Evolutionary conservation across 2,888 invertebrate genomes (phyloP), one percentile per base, ranked within the genome.

Genomic region (Diachrysia chrysitis): DNA sequence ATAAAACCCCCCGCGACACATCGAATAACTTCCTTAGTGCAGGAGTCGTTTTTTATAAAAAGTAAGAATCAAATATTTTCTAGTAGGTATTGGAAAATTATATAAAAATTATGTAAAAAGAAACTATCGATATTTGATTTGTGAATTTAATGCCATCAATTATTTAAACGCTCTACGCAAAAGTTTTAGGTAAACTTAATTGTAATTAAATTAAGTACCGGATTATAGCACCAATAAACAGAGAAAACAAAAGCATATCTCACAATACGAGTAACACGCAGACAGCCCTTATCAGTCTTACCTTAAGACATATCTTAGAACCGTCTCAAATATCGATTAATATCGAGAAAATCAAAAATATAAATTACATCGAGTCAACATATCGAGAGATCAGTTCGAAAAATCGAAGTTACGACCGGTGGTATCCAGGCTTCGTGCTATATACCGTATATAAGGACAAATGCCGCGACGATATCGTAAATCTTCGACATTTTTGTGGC

Each of bases 401-500:
- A 81, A 88, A 88, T 89, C 85, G 87, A 85, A 81, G 82, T 82
- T 75, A 79, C 83, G 74, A 79, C 73, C 66, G 63, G n/a, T 56
- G 66, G 71, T 75, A 81, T 81, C 73, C 69, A 65, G 66, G 69
- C 72, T 83, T 86, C 85, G 85, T 76, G 75, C 80, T 85, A 58
- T 60, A 71, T 46, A 55, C 32, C 58, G 23, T 56, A 37, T 37
- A n/a, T 54, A 68, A 81, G 83, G 69, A 80, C 75, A 78, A 82
- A 82, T 82, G 77, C 82, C 82, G 77, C 78, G 74, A 67, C 79
- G 86, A 86, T 87, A 89, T 89, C 89, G 89, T 89, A 88, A 87
- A 90, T 89, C 88, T 88, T 77, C 67, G 73, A 86, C 89, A 90
- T 90, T 90, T 90, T 90, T 89, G 89, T 87, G 85, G 81, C 78